Percentiles rank a stretch among this genome's conserved stretches.
phyloP scores from a whole-genome alignment of 2,888 invertebrate species.

The Drosophila subsilvestris region DNA sequence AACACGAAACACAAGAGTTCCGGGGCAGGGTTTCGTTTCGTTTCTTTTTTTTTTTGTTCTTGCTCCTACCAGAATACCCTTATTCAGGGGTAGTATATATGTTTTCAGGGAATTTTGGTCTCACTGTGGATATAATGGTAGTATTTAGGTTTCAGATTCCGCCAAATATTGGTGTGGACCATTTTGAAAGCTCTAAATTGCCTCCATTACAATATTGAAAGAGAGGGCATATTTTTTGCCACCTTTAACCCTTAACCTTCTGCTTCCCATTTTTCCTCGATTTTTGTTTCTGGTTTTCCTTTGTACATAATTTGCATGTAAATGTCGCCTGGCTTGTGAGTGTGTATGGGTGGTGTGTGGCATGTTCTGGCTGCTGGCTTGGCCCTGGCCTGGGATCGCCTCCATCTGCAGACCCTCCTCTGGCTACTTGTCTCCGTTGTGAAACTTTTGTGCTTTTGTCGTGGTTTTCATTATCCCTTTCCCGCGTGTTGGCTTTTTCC shows the following conservation, averaged over 20 bases:
- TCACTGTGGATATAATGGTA: not conserved
- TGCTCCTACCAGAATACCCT: slow-evolving; percentile 7
- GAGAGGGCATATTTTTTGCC: not conserved
- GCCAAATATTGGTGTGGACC: not conserved
- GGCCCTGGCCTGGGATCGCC: slow-evolving; percentile 38
- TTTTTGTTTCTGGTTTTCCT: slow-evolving; percentile 7
- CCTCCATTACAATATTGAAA: not conserved
- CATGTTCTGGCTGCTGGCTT: not conserved
- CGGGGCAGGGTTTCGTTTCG: slow-evolving; percentile 23
- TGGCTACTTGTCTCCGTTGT: slow-evolving; percentile 45
- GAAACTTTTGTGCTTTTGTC: slow-evolving; percentile 74
- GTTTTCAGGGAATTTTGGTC: not conserved
- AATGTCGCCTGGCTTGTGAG: slow-evolving; percentile 29
- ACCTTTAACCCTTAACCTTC: not conserved
- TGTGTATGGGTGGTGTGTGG: slow-evolving; percentile 6
- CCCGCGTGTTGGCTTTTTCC: slow-evolving; percentile 60
- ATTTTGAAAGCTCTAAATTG: not conserved
- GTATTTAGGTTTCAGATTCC: too few species aligned
- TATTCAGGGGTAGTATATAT: too few species aligned
- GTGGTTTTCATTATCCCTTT: slow-evolving; percentile 79
- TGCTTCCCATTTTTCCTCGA: not conserved
- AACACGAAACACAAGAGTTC: slow-evolving; percentile 67
- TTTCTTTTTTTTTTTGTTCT: not conserved
- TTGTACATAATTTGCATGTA: slow-evolving; percentile 48
- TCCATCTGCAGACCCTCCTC: slow-evolving; percentile 12